Conservation (phyloP, 2,888 invertebrate species). For the Sesamia inferens region DNA sequence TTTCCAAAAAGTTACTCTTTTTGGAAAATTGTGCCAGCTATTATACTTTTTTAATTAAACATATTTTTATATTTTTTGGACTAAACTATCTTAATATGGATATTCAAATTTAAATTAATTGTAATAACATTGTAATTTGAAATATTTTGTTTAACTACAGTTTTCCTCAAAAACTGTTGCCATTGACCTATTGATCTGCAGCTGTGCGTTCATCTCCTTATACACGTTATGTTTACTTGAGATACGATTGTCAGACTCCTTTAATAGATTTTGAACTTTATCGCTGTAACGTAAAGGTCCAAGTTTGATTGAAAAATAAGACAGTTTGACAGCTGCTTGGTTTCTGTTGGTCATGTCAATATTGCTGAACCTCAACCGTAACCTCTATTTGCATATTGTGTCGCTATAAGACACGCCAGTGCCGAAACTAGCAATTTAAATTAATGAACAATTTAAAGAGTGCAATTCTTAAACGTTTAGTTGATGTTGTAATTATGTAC, state of each 20-base stretch:
- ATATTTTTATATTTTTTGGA: no score
- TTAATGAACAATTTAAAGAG: constrained; percentile 17
- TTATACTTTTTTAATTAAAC: no score
- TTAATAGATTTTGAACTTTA: constrained; percentile 1
- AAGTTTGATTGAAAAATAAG: no score
- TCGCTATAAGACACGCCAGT: constrained; percentile 6
- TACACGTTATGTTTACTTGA: constrained; percentile 31
- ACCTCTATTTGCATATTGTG: constrained; percentile 17
- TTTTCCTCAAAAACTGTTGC: constrained; percentile 4
- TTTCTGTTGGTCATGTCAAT: constrained; percentile 24
- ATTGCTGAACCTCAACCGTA: constrained; percentile 33
- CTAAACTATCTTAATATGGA: no score
- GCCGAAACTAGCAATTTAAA: constrained; percentile 7
- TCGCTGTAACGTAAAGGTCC: no score
- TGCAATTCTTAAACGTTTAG: constrained; percentile 4
- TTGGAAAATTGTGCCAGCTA: no score
- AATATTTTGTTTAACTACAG: not conserved
- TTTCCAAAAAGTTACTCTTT: no score
- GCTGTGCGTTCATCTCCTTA: constrained; percentile 21
- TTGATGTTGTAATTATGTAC: not conserved
- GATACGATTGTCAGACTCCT: constrained; percentile 13
- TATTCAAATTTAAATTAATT: no score
- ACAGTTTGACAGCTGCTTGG: no score
- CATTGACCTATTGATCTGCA: constrained; percentile 33
- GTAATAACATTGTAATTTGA: not conserved